phyloP scores from a whole-genome alignment of 1,140 invertebrate species.

The Diachasma alloeum region DNA sequence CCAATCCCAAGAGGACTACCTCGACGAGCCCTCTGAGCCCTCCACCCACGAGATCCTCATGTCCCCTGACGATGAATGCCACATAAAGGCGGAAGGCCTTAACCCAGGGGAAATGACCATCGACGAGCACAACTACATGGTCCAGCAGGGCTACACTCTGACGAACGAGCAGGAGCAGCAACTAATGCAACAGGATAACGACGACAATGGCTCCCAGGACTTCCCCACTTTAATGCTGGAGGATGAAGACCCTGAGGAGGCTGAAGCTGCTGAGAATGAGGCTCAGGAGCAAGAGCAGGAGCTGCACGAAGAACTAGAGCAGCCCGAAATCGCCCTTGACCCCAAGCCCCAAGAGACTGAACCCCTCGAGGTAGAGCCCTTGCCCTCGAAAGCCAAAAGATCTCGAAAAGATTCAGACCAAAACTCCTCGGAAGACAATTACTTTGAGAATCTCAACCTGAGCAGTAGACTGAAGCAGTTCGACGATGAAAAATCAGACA shows the following conservation, averaged over 20 bases:
- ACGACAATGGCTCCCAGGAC: constrained; percentile 13
- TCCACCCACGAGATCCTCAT: background rate
- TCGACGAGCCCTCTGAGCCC: background rate
- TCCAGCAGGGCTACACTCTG: constrained; percentile 43
- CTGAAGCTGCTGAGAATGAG: background rate
- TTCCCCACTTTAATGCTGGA: constrained; percentile 24
- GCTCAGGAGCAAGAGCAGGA: background rate
- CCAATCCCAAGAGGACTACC: background rate
- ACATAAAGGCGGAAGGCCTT: constrained; percentile 18
- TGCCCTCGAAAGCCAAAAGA: background rate
- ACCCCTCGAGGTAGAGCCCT: constrained; percentile 18
- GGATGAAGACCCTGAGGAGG: background rate
- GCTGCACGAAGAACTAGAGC: background rate
- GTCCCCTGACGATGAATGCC: background rate
- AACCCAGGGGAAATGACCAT: constrained; percentile 33
- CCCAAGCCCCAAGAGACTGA: background rate
- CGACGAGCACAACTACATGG: constrained; percentile 47
- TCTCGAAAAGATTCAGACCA: constrained; percentile 26
- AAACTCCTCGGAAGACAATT: constrained; percentile 56
- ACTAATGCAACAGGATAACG: constrained; percentile 16
- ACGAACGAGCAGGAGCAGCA: constrained; percentile 24
- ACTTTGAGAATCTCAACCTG: constrained; percentile 61
- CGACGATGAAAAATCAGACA: constrained; percentile 49
- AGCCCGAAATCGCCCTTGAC: background rate
- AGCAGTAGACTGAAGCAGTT: constrained; percentile 54